Base-by-base conservation (phyloP, 2,888 invertebrate genomes). In the Dugesia japonica region DNA sequence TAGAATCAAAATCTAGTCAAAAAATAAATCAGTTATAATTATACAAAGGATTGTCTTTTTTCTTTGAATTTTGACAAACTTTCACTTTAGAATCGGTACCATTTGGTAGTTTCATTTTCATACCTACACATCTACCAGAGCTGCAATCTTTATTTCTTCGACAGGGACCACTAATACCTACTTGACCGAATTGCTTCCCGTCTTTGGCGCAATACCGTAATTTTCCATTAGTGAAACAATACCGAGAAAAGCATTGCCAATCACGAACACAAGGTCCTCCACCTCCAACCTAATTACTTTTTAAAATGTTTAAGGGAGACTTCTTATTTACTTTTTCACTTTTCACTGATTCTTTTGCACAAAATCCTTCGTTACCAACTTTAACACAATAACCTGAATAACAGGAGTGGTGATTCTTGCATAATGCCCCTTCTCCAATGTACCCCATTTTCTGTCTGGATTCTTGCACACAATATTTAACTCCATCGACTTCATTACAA, bases 81-180 rank as follows among this genome's bases (percentile, higher is more conserved):
- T 56, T 56, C 7, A 56, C 56, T 56, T 23, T 56, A 7, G 9
- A 4, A 9, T 56, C 56, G 4, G 56, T 56, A 4, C 56, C 56
- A 56, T 56, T 23, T 1, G n/a, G 4, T n/a, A 56, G 17, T 56
- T 56, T 56, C 1, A 7, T 56, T 56, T 56, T 56, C 56, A 56
- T 56, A 23, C 56, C 33, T 7, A 38, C 74, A 33, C 74, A 74
- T 27, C 74, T 4, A 4, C 7, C 7, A 7, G 74, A 74, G 13
- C 38, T 42, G 74, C 74, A 74, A 13, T 74, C 33, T 13, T 74
- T 38, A 38, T 74, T 33, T 33, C 26, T 71, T 17, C 38, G 33
- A n/a, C 74, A 74, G 4, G 74, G 74, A 9, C 74, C 74, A 74
- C 74, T 74, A 23, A 74, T 38, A 1, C 74, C 74, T 1, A 74